Evolutionary conservation across 2,113 vertebrate species (phyloP), one percentile per base, ranked within the genome.

Genomic region (Gorsachius goisagi): DNA sequence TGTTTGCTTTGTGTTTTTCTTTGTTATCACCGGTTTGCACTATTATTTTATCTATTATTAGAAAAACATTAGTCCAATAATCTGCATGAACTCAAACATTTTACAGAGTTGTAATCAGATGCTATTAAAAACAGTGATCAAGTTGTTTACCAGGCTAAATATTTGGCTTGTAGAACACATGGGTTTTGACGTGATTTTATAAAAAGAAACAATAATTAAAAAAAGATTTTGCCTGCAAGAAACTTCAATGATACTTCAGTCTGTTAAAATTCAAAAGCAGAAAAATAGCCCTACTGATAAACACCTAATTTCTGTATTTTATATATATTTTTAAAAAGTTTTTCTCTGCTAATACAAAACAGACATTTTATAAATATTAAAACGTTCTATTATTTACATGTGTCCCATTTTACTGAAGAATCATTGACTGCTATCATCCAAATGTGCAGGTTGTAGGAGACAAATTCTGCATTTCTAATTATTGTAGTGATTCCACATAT

Each of bases 281-380:
- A 93, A 97, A 90, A 93, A 94, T 14, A 90, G n/a, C 63, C 88
- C 59, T 88, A 91, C 56, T 84, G 75, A 94, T 95, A 96, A 95
- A 94, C 85, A 93, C 71, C 67, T 91, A 55, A 63, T 84, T 96
- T 95, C 41, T 93, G 78, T 86, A 86, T 89, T 96, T 90, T 74
- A 76, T 83, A 86, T 90, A 80, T 86, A 2, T 45, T 33, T 95
- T 91, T 6, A 4, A 45, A 91, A 94, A 85, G 45, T 69, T 91
- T 33, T 56, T 78, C 88, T 96, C 66, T 94, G 95, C 83, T 95
- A 84, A 78, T 74, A 93, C 30, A 94, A 92, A 94, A 58, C 79
- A 87, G 88, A 83, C 60, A 90, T 81, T 94, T 95, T 45, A 95
- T 96, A 96, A 97, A 96, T 97, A 96, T 89, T 95, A 90, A 94